Percentiles rank a stretch among this genome's conserved stretches.
phyloP scores from a whole-genome alignment of 2,113 vertebrate genomes.

The Calonectris borealis region DNA sequence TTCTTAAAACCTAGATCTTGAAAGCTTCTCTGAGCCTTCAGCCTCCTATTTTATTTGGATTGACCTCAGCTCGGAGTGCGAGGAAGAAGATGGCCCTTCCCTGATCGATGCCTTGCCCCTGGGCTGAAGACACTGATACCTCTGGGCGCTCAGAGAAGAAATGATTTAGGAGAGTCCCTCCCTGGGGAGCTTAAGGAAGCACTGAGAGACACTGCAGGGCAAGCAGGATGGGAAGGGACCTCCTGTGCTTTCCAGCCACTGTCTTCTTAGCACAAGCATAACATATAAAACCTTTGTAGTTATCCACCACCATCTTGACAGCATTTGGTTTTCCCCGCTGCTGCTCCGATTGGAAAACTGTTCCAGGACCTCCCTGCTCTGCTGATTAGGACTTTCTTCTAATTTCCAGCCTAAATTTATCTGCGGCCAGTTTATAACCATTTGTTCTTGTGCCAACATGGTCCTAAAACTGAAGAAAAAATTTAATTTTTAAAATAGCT shows the following conservation, averaged over 20 bases:
- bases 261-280: not conserved
- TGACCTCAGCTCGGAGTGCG: not conserved
- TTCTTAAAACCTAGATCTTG: not conserved
- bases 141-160: not conserved
- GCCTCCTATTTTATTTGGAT: not conserved
- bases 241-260: not conserved
- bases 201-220: not conserved
- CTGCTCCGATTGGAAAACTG: fast-evolving
- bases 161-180: not conserved
- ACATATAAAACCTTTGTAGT: not conserved
- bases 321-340: not conserved
- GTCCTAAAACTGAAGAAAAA: not conserved
- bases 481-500: not conserved
- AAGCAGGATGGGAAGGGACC: not conserved
- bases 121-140: not conserved
- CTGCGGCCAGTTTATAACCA: not conserved
- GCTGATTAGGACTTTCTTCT: conserved; percentile 10
- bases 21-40: not conserved
- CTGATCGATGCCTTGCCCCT: not conserved
- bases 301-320: conserved; percentile 7
- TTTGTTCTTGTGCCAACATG: conserved; percentile 4
- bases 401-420: conserved; percentile 7
- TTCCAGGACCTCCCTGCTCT: conserved; percentile 46
- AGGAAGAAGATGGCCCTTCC: not conserved
- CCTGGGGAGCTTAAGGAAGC: not conserved